Conservation (phyloP, 2,888 invertebrate species). For the Ceriagrion tenellum region DNA sequence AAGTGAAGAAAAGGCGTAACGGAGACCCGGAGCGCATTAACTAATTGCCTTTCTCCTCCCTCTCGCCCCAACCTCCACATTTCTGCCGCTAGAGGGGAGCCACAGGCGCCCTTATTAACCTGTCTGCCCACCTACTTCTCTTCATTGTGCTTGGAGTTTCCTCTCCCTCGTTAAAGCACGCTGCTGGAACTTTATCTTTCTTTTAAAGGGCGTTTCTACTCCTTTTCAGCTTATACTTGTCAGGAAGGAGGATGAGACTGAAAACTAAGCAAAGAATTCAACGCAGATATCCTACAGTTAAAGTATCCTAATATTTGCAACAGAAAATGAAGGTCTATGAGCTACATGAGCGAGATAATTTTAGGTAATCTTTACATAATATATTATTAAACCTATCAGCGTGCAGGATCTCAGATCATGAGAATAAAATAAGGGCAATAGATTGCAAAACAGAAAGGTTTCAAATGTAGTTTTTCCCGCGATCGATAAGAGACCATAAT, state of each 20-base stretch:
- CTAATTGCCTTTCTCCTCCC: background rate
- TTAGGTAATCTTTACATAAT: too few relatives aligned
- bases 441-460: too few relatives aligned
- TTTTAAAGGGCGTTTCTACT: background rate
- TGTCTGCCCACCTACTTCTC: background rate
- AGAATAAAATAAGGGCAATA: too few relatives aligned
- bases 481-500: too few relatives aligned
- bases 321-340: too few relatives aligned
- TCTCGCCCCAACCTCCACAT: background rate
- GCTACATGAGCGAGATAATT: too few relatives aligned
- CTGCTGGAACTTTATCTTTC: background rate
- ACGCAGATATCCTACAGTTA: too few relatives aligned
- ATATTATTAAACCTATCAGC: too few relatives aligned
- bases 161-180: background rate
- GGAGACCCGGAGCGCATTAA: slow-evolving; percentile 36
- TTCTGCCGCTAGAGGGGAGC: background rate
- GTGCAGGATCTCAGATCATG: too few relatives aligned
- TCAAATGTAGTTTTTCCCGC: too few relatives aligned
- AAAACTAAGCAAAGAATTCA: background rate
- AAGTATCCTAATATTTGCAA: too few relatives aligned
- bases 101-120: background rate
- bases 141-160: background rate
- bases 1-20: background rate
- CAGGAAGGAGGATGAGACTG: background rate
- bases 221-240: background rate